Evolutionary conservation across 2,113 vertebrate species (phyloP).

Genomic region (Nymphicus hollandicus): DNA sequence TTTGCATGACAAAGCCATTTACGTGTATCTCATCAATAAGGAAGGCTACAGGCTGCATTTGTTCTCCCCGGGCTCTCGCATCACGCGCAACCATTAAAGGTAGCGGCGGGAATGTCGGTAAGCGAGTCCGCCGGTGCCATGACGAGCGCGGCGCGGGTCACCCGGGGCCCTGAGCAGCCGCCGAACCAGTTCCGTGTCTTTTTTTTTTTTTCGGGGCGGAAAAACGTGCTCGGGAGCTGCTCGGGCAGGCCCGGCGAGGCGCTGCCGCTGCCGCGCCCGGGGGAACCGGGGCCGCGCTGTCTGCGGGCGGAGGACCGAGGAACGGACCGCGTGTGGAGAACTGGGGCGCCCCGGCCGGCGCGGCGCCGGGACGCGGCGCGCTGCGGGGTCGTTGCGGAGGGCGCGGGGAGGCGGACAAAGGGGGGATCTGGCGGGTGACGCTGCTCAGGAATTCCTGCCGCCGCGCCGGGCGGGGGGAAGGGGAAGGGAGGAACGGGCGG

Average conservation of each 20-base stretch:
- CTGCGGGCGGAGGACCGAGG: too few species aligned
- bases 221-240: too few species aligned
- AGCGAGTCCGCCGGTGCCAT: neutral
- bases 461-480: too few species aligned
- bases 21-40: neutral
- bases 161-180: too few species aligned
- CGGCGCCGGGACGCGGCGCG: too few species aligned
- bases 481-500: neutral
- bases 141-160: fast-evolving
- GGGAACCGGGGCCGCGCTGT: neutral
- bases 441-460: conserved; percentile 9
- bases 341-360: too few species aligned
- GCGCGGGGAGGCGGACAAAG: neutral
- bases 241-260: too few species aligned
- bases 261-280: neutral
- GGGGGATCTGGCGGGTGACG: neutral
- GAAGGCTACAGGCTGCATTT: neutral
- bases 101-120: neutral
- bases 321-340: neutral
- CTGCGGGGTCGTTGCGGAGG: too few species aligned
- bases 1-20: conserved; percentile 64
- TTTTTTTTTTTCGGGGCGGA: too few species aligned
- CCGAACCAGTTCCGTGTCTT: neutral
- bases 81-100: neutral
- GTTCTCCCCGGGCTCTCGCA: neutral